Percentiles rank a stretch among this genome's conserved stretches.
phyloP scores from a whole-genome alignment of 1,140 invertebrate genomes.

The Psix sp. region DNA sequence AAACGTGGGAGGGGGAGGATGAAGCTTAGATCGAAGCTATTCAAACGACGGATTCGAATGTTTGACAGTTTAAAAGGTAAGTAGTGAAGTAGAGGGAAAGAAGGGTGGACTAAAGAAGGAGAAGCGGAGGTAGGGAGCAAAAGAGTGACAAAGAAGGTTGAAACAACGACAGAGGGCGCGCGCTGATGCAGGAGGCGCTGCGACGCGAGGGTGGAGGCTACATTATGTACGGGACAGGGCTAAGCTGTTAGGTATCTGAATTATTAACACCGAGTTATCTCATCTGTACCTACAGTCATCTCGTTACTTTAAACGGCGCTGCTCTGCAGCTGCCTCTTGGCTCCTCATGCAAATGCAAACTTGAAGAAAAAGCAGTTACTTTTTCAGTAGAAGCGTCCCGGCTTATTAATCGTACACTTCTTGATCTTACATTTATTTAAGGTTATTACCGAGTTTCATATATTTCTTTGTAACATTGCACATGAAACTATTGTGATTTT shows the following conservation, averaged over 20 bases:
- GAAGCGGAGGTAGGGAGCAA: conserved; percentile 13
- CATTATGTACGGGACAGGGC: conserved; percentile 77
- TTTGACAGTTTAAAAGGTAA: conserved; percentile 76
- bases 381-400: no score
- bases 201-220: conserved; percentile 68
- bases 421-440: not conserved
- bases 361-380: conserved; percentile 35
- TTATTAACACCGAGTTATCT: conserved; percentile 76
- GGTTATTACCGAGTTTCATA: no score
- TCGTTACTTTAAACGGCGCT: conserved; percentile 73
- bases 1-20: conserved; percentile 40
- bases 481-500: no score
- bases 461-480: no score
- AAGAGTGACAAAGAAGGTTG: conserved; percentile 62
- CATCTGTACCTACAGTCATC: conserved; percentile 75
- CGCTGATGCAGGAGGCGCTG: conserved; percentile 42
- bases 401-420: conserved; percentile 39
- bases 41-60: conserved; percentile 74
- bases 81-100: conserved; percentile 29
- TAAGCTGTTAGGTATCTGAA: conserved; percentile 77
- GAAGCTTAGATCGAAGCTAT: conserved; percentile 68
- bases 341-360: conserved; percentile 53
- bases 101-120: conserved; percentile 18
- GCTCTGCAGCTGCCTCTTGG: conserved; percentile 66
- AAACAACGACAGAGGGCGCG: conserved; percentile 37